Conservation (phyloP, 2,888 invertebrate species). For the Entomobrya multifasciata region DNA sequence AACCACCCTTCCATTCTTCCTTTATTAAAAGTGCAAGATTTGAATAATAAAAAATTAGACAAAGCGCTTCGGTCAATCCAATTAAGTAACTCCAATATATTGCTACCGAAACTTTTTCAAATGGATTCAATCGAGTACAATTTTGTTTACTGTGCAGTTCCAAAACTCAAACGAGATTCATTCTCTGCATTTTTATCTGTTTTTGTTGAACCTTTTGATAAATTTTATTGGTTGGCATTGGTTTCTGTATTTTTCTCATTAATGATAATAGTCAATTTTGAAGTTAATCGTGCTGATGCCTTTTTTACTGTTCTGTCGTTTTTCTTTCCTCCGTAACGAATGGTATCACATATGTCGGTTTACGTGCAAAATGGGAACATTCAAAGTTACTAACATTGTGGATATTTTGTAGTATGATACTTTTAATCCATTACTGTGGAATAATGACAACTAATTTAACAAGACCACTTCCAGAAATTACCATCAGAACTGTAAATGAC, state of each 20-base stretch:
- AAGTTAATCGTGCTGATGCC: background rate
- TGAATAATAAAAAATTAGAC: background rate
- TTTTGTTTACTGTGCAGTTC: background rate
- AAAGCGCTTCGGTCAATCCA: background rate
- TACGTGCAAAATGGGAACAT: no score
- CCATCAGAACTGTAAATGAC: background rate
- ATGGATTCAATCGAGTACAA: background rate
- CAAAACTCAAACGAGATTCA: background rate
- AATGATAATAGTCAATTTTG: background rate
- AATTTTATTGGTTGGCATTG: background rate
- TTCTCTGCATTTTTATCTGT: background rate
- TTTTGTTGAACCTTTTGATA: background rate
- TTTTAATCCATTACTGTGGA: background rate
- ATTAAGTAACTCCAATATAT: background rate
- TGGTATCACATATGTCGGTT: background rate
- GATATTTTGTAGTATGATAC: background rate
- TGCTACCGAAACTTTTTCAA: background rate
- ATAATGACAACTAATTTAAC: background rate
- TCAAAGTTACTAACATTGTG: background rate
- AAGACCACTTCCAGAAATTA: background rate
- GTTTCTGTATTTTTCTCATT: background rate
- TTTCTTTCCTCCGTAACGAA: background rate
- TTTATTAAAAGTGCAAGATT: background rate
- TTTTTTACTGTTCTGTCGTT: background rate
- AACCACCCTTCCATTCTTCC: background rate